phyloP scores from a whole-genome alignment of 2,888 invertebrate genomes.

The Troglohyphantes excavatus region DNA sequence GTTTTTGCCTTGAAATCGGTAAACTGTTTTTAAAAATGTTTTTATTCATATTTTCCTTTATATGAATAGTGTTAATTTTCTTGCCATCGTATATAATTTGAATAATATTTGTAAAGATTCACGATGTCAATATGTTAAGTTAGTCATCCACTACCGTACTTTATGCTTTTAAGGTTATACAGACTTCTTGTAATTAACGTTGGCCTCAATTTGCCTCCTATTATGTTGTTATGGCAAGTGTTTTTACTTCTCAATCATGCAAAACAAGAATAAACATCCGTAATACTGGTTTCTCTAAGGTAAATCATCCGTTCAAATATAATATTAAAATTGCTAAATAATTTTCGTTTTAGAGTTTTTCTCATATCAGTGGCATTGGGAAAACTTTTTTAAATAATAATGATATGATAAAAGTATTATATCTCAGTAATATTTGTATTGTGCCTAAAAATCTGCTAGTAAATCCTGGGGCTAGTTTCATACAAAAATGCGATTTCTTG shows the following conservation, averaged over 20 bases:
- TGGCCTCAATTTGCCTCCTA: background rate
- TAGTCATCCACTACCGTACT: background rate
- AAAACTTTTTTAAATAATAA: too few species aligned
- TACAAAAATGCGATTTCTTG: too few species aligned
- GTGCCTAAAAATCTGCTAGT: too few species aligned
- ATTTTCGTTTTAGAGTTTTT: too few species aligned
- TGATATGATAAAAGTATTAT: too few species aligned
- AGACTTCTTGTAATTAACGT: background rate
- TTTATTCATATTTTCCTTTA: too few species aligned
- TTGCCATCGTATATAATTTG: background rate
- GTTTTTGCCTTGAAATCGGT: too few species aligned
- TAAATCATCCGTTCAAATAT: background rate
- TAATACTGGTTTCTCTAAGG: background rate
- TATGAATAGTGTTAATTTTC: too few species aligned
- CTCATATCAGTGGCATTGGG: too few species aligned
- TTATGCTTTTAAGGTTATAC: background rate
- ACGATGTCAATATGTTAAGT: background rate
- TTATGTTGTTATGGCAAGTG: background rate
- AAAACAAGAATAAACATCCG: background rate
- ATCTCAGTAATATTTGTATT: too few species aligned
- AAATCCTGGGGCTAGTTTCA: too few species aligned
- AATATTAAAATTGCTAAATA: background rate
- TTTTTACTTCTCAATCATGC: background rate
- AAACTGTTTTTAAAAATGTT: too few species aligned
- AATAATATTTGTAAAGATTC: background rate